A percentile compares a stretch with the other conserved stretches of the same genome.
Conservation (phyloP, 2,113 vertebrate species). For the Hippocampus barbouri region DNA sequence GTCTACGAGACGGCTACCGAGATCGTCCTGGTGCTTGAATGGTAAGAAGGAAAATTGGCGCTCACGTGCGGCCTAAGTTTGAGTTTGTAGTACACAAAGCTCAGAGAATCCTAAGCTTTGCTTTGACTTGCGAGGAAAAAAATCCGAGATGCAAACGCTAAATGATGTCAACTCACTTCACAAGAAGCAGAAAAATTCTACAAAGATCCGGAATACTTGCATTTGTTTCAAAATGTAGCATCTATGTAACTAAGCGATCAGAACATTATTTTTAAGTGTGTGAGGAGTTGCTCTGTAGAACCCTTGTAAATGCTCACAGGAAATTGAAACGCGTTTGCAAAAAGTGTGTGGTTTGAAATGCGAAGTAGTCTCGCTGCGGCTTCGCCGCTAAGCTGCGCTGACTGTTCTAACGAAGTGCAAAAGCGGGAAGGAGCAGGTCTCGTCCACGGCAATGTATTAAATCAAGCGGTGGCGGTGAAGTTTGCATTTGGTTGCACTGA, state of each 20-base stretch:
- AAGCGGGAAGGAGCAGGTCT: neutral
- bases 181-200: no score
- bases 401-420: neutral
- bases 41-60: conserved; percentile 69
- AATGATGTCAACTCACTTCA: neutral
- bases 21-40: conserved; percentile 92
- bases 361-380: neutral
- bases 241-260: no score
- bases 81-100: conserved; percentile 10
- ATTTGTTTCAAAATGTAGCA: no score
- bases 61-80: neutral
- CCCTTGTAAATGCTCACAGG: neutral
- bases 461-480: neutral
- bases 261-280: neutral
- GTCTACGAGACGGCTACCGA: conserved; percentile 88
- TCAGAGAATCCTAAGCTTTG: neutral
- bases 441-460: neutral
- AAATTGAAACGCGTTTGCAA: neutral
- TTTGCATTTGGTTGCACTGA: neutral
- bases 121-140: neutral
- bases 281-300: neutral
- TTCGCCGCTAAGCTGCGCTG: neutral
- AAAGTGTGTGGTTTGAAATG: neutral
- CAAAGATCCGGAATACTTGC: no score
- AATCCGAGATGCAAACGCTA: neutral